A percentile compares a stretch with the other conserved stretches of the same genome.
phyloP scores from a whole-genome alignment of 2,113 vertebrate genomes.

The Oreochromis niloticus region DNA sequence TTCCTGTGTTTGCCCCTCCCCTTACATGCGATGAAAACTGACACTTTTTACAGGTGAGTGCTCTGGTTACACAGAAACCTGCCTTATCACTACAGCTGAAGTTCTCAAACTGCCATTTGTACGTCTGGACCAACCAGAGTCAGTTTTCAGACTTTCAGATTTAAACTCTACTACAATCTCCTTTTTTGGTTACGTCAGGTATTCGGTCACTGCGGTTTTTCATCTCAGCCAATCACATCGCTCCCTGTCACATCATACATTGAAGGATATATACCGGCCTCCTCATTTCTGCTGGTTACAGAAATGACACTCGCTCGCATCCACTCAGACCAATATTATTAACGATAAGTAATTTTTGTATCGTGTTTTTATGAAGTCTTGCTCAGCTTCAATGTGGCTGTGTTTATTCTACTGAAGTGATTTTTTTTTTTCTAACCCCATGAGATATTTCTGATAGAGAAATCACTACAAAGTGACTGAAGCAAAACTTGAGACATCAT shows the following conservation, averaged over 20 bases:
- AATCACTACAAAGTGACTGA: conserved; percentile 21
- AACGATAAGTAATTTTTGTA: neutral
- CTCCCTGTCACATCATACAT: neutral
- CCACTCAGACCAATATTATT: conserved; percentile 46
- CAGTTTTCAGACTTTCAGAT: neutral
- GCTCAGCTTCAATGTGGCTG: neutral
- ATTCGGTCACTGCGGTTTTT: neutral
- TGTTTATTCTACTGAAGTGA: neutral
- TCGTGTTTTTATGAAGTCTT: neutral
- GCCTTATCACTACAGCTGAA: conserved; percentile 53
- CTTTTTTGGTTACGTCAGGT: neutral
- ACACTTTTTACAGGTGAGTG: neutral
- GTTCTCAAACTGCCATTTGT: conserved; percentile 33
- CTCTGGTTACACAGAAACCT: conserved; percentile 11
- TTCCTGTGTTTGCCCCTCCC: neutral
- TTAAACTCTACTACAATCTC: conserved; percentile 22
- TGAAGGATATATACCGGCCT: neutral
- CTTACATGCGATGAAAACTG: neutral
- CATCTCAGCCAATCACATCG: neutral
- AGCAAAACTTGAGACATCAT: conserved; percentile 3
- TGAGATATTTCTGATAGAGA: conserved; percentile 14
- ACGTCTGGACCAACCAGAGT: conserved; percentile 20
- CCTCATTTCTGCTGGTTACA: conserved; percentile 71
- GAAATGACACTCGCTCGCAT: conserved; percentile 47
- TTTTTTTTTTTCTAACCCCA: neutral